Base-by-base conservation (phyloP, 2,797 vertebrate species). In the Trachops cirrhosus region DNA sequence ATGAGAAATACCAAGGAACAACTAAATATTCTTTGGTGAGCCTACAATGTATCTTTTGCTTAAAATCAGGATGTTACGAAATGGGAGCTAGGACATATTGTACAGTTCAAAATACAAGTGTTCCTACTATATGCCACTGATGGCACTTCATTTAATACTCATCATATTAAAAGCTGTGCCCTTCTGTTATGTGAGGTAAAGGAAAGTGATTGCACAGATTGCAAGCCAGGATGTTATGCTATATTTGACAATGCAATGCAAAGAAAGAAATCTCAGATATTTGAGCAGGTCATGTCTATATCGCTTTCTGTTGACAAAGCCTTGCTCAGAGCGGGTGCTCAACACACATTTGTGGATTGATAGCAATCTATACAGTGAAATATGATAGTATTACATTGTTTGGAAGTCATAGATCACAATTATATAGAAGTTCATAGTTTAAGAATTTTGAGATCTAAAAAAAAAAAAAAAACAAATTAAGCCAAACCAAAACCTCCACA, bases 71-170 rank as follows among this genome's bases (percentile, higher is more conserved):
- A 59, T 91, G 64, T 52, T 94, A 91, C 18, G 83, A 86, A 85
- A 94, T 78, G 96, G 46, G 50, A 97, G 82, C 70, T 89, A 92
- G 96, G 92, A 97, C 97, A 96, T 93, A 96, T 39, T 96, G 97
- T 96, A 96, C 94, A 95, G 96, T 97, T 95, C 86, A 94, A 95
- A 97, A 95, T 85, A 89, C 93, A 97, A 97, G 91, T 94, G 82
- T 96, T 96, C 78, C 73, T 91, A 71, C 78, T 94, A 96, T 93
- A 96, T 93, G 97, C 68, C 79, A 87, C 95, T 85, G 78, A 95
- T 78, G 95, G 86, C 75, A 91, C 59, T 93, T 92, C 67, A 94
- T 93, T 96, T 34, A 77, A 80, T 96, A 92, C 44, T 95, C 91
- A 89, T 86, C 67, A 87, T 85, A 96, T 97, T 96, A 93, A 97